Conservation (phyloP, 1,140 invertebrate species). For the Melanaphis sacchari region DNA sequence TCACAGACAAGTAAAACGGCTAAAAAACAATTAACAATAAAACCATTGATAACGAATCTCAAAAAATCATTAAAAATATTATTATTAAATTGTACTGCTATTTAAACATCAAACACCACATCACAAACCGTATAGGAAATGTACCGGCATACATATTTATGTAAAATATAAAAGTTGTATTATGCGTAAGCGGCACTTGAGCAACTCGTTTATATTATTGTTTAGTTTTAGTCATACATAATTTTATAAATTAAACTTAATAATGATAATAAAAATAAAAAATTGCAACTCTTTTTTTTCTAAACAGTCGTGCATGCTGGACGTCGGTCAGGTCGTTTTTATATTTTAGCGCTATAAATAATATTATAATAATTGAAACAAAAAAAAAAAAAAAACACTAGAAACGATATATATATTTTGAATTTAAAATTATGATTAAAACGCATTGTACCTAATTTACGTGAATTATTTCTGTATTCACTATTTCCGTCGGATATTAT, state of each 20-base stretch:
- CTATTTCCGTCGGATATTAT: not conserved
- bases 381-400: not conserved
- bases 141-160: not conserved
- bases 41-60: not conserved
- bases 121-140: not conserved
- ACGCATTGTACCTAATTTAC: too few relatives aligned
- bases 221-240: not conserved
- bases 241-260: not conserved
- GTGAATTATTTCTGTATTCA: not conserved
- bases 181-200: not conserved
- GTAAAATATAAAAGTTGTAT: not conserved
- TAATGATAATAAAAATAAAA: not conserved
- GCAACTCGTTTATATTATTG: not conserved
- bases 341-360: not conserved
- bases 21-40: not conserved
- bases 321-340: not conserved
- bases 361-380: not conserved
- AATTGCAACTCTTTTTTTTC: not conserved
- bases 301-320: not conserved
- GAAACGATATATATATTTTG: not conserved
- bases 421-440: not conserved
- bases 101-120: not conserved
- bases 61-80: not conserved
- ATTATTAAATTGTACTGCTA: not conserved
- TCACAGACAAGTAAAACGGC: not conserved